A percentile compares a stretch with the other conserved stretches of the same genome.
Evolutionary conservation across 2,888 invertebrate genomes (phyloP).

Genomic region (Trichacis sp.): DNA sequence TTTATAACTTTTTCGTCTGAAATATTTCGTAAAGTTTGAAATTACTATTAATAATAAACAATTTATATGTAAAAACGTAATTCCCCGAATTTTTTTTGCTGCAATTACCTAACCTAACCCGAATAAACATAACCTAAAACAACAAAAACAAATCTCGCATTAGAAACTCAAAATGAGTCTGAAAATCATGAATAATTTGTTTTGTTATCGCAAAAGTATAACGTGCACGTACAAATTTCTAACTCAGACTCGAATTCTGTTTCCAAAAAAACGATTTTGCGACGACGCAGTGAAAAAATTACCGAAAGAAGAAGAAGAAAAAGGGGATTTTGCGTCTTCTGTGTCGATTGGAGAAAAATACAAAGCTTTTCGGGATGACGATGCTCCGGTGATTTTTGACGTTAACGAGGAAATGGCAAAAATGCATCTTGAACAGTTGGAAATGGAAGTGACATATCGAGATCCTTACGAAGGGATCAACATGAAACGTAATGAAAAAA

Average conservation of each 20-base stretch:
- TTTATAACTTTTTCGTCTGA: no score
- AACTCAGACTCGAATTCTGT: background rate
- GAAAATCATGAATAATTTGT: background rate
- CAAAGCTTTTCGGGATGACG: slow-evolving; percentile 79
- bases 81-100: no score
- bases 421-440: slow-evolving; percentile 57
- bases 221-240: background rate
- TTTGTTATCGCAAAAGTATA: no score
- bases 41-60: no score
- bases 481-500: slow-evolving; percentile 75
- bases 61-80: no score
- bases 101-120: no score
- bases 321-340: background rate
- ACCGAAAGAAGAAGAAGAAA: background rate
- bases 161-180: background rate
- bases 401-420: slow-evolving; percentile 76
- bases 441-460: slow-evolving; percentile 63
- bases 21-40: no score
- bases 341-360: slow-evolving; percentile 72
- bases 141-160: no score
- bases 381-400: slow-evolving; percentile 77
- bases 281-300: background rate
- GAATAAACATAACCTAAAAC: no score
- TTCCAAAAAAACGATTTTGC: background rate
- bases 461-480: slow-evolving; percentile 77